A percentile compares a stretch with the other conserved stretches of the same genome.
Conservation (phyloP, 2,888 invertebrate genomes). For the Stratiomys singularior region DNA sequence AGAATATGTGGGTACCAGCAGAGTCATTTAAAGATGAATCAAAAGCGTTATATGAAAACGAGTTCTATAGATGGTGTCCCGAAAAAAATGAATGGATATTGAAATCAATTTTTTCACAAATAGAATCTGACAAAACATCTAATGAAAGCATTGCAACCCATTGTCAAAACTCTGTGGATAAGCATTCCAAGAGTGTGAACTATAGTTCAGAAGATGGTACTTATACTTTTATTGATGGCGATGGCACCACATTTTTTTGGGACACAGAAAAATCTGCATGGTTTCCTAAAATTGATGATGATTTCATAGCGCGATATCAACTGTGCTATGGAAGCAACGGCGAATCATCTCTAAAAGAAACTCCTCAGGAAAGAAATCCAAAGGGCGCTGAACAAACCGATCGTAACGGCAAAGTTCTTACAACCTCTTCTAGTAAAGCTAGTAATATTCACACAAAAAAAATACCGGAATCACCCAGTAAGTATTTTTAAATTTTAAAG, state of each 20-base stretch:
- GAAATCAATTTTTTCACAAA: conserved; percentile 59
- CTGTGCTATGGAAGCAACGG: conserved; percentile 91
- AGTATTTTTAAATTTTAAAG: conserved; percentile 50
- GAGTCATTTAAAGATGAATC: conserved; percentile 54
- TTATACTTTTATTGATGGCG: conserved; percentile 83
- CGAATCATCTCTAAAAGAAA: conserved; percentile 59
- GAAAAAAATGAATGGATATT: conserved; percentile 68
- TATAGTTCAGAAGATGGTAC: conserved; percentile 82
- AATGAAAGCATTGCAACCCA: conserved; percentile 72
- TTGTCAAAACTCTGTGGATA: conserved; percentile 69
- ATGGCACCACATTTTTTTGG: conserved; percentile 93
- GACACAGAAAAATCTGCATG: conserved; percentile 90
- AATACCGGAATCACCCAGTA: conserved; percentile 66
- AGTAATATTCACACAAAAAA: conserved; percentile 65
- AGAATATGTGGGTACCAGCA: conserved; percentile 67
- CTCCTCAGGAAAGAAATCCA: conserved; percentile 53
- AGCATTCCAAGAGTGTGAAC: conserved; percentile 58
- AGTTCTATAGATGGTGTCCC: conserved; percentile 63
- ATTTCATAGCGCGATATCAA: conserved; percentile 96
- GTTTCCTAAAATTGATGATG: conserved; percentile 97
- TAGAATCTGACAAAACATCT: conserved; percentile 64
- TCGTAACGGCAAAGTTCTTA: conserved; percentile 53
- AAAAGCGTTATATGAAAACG: conserved; percentile 64
- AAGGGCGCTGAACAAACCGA: conserved; percentile 53
- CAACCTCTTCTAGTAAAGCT: conserved; percentile 19